phyloP scores from a whole-genome alignment of 2,113 vertebrate species.

The Chaetura pelagica region DNA sequence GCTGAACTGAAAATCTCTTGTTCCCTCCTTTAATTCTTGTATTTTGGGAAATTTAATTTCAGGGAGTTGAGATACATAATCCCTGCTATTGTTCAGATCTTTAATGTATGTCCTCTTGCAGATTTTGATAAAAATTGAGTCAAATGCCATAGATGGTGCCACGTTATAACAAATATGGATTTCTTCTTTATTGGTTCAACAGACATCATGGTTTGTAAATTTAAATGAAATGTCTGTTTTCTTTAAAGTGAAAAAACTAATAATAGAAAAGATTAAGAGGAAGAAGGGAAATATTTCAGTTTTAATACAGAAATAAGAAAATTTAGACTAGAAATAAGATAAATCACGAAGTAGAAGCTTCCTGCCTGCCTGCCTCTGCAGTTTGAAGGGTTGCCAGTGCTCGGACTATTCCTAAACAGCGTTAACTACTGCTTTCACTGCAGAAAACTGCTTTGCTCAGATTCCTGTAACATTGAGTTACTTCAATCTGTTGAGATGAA shows the following conservation, averaged over 20 bases:
- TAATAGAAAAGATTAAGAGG: not conserved
- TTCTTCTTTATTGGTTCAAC: conserved; percentile 25
- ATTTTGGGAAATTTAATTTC: conserved; percentile 46
- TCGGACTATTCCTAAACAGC: not conserved
- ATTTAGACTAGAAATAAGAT: not conserved
- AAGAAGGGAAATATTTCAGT: not conserved
- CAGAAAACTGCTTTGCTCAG: not conserved
- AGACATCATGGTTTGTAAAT: not conserved
- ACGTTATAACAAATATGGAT: conserved; percentile 13
- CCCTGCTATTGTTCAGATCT: conserved; percentile 14
- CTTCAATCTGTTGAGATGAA: not conserved
- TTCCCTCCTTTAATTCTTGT: conserved; percentile 7
- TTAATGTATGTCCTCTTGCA: conserved; percentile 31
- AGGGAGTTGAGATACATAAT: conserved; percentile 17
- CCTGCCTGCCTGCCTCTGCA: not conserved
- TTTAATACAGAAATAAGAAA: not conserved
- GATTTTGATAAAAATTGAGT: conserved; percentile 49
- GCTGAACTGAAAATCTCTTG: conserved; percentile 18
- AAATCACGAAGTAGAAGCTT: not conserved
- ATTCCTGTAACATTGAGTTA: not conserved
- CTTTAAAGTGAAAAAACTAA: not conserved
- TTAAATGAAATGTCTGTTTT: conserved; percentile 2
- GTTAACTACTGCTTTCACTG: not conserved
- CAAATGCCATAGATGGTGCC: not conserved
- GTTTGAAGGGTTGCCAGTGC: not conserved